Percentiles rank a stretch among this genome's conserved stretches.
These are phyloP conservation scores for Mobula birostris DNA, from an alignment of 2,113 vertebrate genomes.

Conservation along the genomic window DNA sequence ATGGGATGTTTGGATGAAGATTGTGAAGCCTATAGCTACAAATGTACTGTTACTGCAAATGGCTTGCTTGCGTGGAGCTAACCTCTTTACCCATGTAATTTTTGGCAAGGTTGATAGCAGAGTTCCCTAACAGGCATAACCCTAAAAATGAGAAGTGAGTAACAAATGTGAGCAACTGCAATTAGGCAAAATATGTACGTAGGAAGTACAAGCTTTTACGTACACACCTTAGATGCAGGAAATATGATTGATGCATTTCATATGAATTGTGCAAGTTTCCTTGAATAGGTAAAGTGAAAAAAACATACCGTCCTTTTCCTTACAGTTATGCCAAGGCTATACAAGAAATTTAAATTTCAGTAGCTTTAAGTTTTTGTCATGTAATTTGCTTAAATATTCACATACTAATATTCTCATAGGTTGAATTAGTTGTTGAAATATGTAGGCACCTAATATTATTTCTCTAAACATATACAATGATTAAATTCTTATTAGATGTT, in stretches of 20 bases:
- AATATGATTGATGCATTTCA: background rate
- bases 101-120: background rate
- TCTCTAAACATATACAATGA: background rate
- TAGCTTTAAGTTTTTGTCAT: background rate
- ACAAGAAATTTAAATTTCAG: background rate
- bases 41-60: background rate
- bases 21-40: background rate
- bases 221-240: background rate
- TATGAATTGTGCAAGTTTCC: background rate
- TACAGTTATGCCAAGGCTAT: background rate
- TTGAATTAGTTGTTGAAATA: background rate
- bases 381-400: background rate
- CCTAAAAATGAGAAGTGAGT: background rate
- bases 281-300: background rate
- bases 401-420: background rate
- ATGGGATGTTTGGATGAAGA: background rate
- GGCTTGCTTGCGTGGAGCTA: background rate
- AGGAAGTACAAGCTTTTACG: background rate
- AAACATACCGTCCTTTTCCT: background rate
- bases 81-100: background rate
- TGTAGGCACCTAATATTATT: background rate
- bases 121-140: background rate
- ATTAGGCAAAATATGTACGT: background rate
- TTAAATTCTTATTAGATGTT: background rate
- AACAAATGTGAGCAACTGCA: background rate